Percentiles rank a stretch among this genome's conserved stretches.
These are phyloP conservation scores for Atethmia centrago DNA, from an alignment of 2,888 invertebrate genomes.

Conservation along the genomic window DNA sequence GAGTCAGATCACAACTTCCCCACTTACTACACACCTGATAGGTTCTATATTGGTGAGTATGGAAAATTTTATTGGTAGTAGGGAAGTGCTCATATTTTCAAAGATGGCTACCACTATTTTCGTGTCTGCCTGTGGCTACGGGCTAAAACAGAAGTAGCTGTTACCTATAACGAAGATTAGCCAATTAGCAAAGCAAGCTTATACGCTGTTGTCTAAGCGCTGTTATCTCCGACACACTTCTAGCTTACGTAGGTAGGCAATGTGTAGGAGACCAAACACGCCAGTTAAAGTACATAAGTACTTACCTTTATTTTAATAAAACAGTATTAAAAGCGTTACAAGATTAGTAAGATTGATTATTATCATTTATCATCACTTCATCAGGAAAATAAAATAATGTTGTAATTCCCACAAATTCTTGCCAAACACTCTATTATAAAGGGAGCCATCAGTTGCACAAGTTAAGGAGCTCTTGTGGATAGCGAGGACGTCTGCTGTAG, in stretches of 20 bases:
- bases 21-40: slow-evolving; percentile 94
- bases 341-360: too few species aligned
- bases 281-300: not conserved
- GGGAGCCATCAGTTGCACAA: slow-evolving; percentile 40
- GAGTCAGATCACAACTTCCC: slow-evolving; percentile 93
- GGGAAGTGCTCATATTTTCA: not conserved
- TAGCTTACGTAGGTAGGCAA: not conserved
- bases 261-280: not conserved
- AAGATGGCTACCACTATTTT: not conserved
- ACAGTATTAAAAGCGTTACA: not conserved
- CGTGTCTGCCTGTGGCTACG: too few species aligned
- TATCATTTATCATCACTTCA: not conserved
- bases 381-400: slow-evolving; percentile 4
- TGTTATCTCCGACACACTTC: not conserved
- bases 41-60: slow-evolving; percentile 93
- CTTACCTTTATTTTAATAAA: not conserved
- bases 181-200: not conserved
- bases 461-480: slow-evolving; percentile 30
- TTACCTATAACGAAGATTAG: not conserved
- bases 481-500: slow-evolving; percentile 36
- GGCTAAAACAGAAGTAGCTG: not conserved
- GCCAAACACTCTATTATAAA: slow-evolving; percentile 9
- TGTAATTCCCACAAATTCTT: slow-evolving; percentile 40
- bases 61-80: not conserved
- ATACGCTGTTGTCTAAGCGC: not conserved